Percentiles rank a stretch among this genome's conserved stretches.
Conservation (phyloP, 2,888 invertebrate species). For the Drosophila mimetica region DNA sequence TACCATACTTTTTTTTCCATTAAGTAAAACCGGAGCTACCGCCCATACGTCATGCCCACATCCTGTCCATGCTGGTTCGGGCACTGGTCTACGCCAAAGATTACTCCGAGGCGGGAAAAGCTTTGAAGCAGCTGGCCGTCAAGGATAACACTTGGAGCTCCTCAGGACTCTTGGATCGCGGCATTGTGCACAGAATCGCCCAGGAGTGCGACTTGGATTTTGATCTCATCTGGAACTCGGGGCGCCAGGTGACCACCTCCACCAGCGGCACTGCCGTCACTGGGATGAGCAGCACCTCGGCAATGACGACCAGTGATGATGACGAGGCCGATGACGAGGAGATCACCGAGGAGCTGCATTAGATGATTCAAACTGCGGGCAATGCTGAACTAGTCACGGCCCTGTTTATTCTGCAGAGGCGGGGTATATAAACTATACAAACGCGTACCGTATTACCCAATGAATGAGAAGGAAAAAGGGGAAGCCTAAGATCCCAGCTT, state of each 20-base stretch:
- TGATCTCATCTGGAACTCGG: slow-evolving; percentile 83
- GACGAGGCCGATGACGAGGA: slow-evolving; percentile 80
- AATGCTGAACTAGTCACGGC: slow-evolving; percentile 12
- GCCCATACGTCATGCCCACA: slow-evolving; percentile 83
- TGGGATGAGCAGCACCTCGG: slow-evolving; percentile 57
- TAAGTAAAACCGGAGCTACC: slow-evolving; percentile 83
- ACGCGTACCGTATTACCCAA: neutral
- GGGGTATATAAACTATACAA: neutral
- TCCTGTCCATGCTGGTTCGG: slow-evolving; percentile 82
- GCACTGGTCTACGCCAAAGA: slow-evolving; percentile 81
- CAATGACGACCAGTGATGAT: slow-evolving; percentile 59
- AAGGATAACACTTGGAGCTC: slow-evolving; percentile 83
- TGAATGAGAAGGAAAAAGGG: too few species aligned
- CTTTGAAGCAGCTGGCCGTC: slow-evolving; percentile 81
- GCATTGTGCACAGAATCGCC: slow-evolving; percentile 82
- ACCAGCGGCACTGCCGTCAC: slow-evolving; percentile 46
- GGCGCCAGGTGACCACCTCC: slow-evolving; percentile 55
- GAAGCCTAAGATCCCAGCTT: neutral
- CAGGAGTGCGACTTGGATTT: slow-evolving; percentile 84
- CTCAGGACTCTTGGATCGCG: slow-evolving; percentile 80
- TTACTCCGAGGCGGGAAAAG: slow-evolving; percentile 82
- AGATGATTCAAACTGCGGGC: slow-evolving; percentile 23
- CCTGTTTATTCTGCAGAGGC: neutral
- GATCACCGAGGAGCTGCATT: slow-evolving; percentile 82
- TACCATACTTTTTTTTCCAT: neutral